phyloP scores from a whole-genome alignment of 2,888 invertebrate species.

The Elgonia sp. region DNA sequence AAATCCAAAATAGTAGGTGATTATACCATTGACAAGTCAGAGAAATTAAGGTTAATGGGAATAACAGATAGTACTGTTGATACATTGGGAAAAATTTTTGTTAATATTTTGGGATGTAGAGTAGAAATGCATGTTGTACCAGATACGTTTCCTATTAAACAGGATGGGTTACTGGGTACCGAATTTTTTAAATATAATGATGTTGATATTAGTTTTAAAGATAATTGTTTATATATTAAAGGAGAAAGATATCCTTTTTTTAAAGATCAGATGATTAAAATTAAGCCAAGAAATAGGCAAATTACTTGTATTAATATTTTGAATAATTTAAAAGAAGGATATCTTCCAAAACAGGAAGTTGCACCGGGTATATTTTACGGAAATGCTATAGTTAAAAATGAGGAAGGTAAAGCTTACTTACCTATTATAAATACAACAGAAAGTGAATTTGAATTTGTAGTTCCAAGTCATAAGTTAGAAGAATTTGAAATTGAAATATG shows the following conservation, averaged over 20 bases:
- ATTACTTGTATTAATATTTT: background rate
- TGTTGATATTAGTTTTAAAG: background rate
- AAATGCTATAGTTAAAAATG: constrained; percentile 10
- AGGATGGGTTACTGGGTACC: constrained; percentile 30
- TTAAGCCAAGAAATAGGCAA: constrained; percentile 19
- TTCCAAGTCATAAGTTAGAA: background rate
- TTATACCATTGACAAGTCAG: background rate
- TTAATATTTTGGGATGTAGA: constrained; percentile 5
- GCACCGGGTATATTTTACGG: constrained; percentile 21
- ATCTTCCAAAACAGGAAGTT: background rate
- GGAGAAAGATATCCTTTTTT: background rate
- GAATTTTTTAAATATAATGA: constrained; percentile 3
- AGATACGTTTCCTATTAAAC: constrained; percentile 19
- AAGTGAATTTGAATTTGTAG: background rate
- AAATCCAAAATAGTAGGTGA: constrained; percentile 14
- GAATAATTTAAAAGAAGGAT: constrained; percentile 27
- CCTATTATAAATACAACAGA: constrained; percentile 21
- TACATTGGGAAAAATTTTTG: constrained; percentile 18
- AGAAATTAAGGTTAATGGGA: constrained; percentile 18
- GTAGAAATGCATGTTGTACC: constrained; percentile 25
- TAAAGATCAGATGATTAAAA: background rate
- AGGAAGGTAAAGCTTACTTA: constrained; percentile 27
- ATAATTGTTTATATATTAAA: background rate
- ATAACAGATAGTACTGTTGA: constrained; percentile 26
- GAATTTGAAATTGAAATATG: constrained; percentile 18